A percentile compares a stretch with the other conserved stretches of the same genome.
Conservation (phyloP, 2,113 vertebrate genomes). For the Perca flavescens region DNA sequence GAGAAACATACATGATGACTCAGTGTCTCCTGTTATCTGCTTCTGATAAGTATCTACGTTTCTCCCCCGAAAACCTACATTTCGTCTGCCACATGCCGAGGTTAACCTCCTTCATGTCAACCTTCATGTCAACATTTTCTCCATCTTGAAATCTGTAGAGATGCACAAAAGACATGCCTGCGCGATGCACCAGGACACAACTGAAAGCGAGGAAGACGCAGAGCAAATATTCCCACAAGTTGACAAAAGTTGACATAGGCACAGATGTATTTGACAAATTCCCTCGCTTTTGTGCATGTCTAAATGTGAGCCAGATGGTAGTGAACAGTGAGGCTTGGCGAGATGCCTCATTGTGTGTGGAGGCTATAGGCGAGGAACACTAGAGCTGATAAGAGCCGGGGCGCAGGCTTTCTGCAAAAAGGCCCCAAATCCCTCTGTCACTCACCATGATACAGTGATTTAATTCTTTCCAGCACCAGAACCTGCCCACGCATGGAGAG, state of each 20-base stretch:
- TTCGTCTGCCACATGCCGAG: conserved; percentile 62
- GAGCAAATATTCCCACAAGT: conserved; percentile 83
- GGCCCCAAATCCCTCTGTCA: conserved; percentile 80
- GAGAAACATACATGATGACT: conserved; percentile 52
- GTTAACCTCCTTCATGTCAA: conserved; percentile 68
- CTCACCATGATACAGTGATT: conserved; percentile 78
- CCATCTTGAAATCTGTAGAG: conserved; percentile 58
- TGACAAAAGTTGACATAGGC: conserved; percentile 84
- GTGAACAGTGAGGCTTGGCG: conserved; percentile 81
- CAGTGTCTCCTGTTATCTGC: conserved; percentile 71
- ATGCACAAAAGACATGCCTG: conserved; percentile 60
- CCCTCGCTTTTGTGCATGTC: conserved; percentile 82
- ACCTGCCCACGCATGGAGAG: conserved; percentile 70
- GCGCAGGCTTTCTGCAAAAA: conserved; percentile 67
- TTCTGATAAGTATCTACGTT: conserved; percentile 70
- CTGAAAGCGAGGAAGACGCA: conserved; percentile 61
- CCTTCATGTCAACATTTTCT: conserved; percentile 67
- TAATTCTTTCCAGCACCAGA: conserved; percentile 83
- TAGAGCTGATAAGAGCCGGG: conserved; percentile 80
- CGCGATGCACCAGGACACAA: conserved; percentile 50
- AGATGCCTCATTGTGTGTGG: conserved; percentile 78
- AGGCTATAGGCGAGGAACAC: conserved; percentile 76
- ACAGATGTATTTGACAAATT: conserved; percentile 86
- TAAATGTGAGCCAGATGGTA: conserved; percentile 87
- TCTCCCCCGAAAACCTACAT: conserved; percentile 57